Evolutionary conservation across 2,113 vertebrate genomes (phyloP).

Genomic region (Embiotoca jacksoni): DNA sequence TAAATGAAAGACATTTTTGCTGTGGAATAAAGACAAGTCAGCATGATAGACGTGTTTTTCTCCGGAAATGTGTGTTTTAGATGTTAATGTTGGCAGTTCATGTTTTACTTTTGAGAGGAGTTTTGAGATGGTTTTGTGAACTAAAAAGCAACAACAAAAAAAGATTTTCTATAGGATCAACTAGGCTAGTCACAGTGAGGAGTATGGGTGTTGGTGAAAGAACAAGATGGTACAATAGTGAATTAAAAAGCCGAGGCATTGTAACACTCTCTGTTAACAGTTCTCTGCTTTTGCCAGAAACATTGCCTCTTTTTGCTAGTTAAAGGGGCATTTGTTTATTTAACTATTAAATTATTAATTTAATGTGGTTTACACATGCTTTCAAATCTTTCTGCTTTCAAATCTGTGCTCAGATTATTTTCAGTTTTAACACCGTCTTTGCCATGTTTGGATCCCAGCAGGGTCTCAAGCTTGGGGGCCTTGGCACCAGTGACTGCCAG

Average conservation of each 20-base stretch:
- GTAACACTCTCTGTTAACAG: no score
- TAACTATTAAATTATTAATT: background rate
- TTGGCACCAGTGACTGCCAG: conserved; percentile 65
- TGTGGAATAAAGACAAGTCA: background rate
- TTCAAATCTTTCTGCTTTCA: background rate
- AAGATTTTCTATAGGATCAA: no score
- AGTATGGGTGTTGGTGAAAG: conserved; percentile 5
- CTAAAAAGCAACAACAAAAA: no score
- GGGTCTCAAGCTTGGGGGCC: conserved; percentile 54
- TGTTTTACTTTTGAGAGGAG: no score
- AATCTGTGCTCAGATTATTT: background rate
- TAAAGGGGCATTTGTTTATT: no score
- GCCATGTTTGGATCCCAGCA: conserved; percentile 67
- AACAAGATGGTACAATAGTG: background rate
- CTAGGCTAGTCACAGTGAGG: conserved; percentile 1
- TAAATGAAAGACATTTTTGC: conserved; percentile 13
- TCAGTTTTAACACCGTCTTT: conserved; percentile 43
- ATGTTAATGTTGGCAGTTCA: no score
- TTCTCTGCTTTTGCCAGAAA: background rate
- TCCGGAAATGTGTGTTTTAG: no score
- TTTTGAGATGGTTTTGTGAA: no score
- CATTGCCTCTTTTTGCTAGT: no score
- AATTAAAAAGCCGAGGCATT: conserved; percentile 5
- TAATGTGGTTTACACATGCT: background rate
- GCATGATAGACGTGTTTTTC: no score